These are phyloP conservation scores for Elaphurus davidianus DNA, from an alignment of 2,113 vertebrate species.

Conservation along the genomic window DNA sequence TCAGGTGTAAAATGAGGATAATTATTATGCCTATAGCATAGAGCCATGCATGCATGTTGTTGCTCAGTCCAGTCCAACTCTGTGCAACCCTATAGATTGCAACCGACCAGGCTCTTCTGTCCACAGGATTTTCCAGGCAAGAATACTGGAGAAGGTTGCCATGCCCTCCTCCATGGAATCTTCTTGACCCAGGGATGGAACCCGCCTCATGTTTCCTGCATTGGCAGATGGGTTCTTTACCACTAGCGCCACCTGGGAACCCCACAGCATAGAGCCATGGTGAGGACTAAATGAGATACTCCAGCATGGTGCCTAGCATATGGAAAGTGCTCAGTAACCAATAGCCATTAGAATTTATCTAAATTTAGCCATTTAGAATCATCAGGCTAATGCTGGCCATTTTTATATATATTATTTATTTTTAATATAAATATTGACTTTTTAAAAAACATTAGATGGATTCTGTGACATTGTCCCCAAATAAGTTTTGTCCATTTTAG, in stretches of 20 bases:
- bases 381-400: background rate
- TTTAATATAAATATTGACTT: background rate
- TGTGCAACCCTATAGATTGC: background rate
- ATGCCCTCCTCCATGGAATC: background rate
- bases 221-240: background rate
- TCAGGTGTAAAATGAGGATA: background rate
- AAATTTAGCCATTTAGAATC: background rate
- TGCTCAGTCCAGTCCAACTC: background rate
- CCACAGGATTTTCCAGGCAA: background rate
- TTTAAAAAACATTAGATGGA: background rate
- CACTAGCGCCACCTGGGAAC: background rate
- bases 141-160: background rate
- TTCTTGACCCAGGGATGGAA: background rate
- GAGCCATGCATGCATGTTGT: background rate
- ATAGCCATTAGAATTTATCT: background rate
- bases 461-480: background rate
- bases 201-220: background rate
- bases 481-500: background rate
- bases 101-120: background rate
- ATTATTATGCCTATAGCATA: background rate
- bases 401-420: background rate
- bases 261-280: background rate
- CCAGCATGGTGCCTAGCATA: background rate
- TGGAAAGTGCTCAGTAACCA: background rate
- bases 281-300: background rate